Evolutionary conservation across 2,888 invertebrate species (phyloP).

Genomic region (Julus scanicus): DNA sequence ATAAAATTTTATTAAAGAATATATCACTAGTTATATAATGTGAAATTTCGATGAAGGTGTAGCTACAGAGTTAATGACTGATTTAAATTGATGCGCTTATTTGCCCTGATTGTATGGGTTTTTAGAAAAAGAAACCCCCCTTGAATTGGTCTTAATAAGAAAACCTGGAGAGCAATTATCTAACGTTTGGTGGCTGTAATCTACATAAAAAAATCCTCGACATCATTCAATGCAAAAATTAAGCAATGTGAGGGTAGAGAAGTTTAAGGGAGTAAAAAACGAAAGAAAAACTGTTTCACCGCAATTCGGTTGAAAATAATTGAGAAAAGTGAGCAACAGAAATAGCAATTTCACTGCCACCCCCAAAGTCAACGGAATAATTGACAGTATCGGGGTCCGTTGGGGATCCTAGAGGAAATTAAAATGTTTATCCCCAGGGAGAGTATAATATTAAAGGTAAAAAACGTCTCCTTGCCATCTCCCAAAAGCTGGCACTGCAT

Average conservation of each 20-base stretch:
- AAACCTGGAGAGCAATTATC: background rate
- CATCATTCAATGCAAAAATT: background rate
- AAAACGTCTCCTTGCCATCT: background rate
- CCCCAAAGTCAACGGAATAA: background rate
- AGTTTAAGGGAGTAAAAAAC: background rate
- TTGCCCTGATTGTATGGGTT: no score
- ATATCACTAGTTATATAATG: no score
- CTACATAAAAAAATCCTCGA: background rate
- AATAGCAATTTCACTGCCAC: background rate
- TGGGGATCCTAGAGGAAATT: conserved; percentile 41
- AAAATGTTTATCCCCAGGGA: conserved; percentile 26
- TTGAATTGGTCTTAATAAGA: background rate
- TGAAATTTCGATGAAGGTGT: no score
- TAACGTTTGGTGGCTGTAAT: background rate
- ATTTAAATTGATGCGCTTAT: no score
- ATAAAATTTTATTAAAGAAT: no score
- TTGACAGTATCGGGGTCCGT: conserved; percentile 34
- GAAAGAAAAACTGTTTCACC: background rate
- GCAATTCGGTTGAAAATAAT: background rate
- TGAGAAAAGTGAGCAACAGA: conserved; percentile 17
- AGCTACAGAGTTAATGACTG: no score
- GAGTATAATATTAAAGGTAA: background rate
- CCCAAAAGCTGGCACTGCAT: background rate
- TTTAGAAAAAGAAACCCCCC: no score
- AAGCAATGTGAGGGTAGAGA: background rate